Percentiles rank a stretch among this genome's conserved stretches.
Evolutionary conservation across 2,888 invertebrate species (phyloP).

Genomic region (Ametastegia equiseti): DNA sequence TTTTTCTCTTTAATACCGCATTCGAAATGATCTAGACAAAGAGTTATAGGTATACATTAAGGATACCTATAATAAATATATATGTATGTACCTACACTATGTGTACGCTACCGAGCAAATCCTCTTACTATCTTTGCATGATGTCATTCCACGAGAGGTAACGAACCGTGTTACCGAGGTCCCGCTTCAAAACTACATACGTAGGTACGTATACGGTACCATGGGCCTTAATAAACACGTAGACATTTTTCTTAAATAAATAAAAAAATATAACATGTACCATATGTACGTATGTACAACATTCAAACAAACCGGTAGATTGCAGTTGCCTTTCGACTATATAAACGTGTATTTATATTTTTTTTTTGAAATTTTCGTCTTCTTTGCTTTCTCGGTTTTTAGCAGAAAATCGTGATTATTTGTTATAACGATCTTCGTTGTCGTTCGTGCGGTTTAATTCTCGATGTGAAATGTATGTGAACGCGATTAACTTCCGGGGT

Average conservation of each 20-base stretch:
- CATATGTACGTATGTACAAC: neutral
- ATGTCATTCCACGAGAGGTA: slow-evolving; percentile 48
- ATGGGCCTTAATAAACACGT: too few relatives aligned
- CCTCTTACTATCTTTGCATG: slow-evolving; percentile 32
- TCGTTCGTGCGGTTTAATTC: neutral
- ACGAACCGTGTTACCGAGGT: slow-evolving; percentile 40
- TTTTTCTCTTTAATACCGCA: too few relatives aligned
- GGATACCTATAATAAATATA: neutral
- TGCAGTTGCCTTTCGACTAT: neutral
- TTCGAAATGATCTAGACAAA: too few relatives aligned
- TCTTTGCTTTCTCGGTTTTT: neutral
- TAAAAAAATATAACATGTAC: neutral
- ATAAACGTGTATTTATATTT: neutral
- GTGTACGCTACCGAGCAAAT: neutral
- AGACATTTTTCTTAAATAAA: too few relatives aligned
- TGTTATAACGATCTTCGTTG: neutral
- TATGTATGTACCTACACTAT: neutral
- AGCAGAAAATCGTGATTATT: neutral
- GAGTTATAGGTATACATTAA: too few relatives aligned
- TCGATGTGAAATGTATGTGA: neutral
- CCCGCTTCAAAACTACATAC: slow-evolving; percentile 21
- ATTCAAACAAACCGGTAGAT: neutral
- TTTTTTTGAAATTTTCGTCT: neutral
- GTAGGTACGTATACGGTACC: neutral
- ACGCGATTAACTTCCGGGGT: neutral